Evolutionary conservation across 2,888 invertebrate species (phyloP).

Genomic region (Amiota minor): DNA sequence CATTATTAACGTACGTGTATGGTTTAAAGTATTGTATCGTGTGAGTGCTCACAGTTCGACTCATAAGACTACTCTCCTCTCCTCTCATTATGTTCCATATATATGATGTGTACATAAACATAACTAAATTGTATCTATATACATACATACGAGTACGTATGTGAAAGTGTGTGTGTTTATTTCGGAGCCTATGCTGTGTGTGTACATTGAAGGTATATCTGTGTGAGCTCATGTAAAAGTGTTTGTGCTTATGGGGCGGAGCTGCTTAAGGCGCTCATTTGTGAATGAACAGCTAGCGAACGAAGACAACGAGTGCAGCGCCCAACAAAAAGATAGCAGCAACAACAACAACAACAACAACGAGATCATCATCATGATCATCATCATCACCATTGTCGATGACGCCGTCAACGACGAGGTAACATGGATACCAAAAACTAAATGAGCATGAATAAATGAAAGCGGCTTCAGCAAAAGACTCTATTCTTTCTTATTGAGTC

Average conservation of each 20-base stretch:
- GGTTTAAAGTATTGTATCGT: conserved; percentile 12
- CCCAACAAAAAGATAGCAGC: conserved; percentile 48
- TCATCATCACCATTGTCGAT: conserved; percentile 30
- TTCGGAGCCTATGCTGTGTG: conserved; percentile 26
- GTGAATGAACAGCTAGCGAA: conserved; percentile 67
- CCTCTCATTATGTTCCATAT: conserved; percentile 19
- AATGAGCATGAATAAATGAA: conserved; percentile 67
- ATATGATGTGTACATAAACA: conserved; percentile 19
- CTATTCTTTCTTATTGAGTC: neutral
- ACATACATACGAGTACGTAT: conserved; percentile 47
- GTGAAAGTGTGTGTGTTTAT: conserved; percentile 41
- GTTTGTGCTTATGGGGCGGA: conserved; percentile 66
- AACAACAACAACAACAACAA: conserved; percentile 29
- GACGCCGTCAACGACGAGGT: conserved; percentile 33
- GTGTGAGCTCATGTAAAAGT: conserved; percentile 37
- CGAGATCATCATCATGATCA: neutral
- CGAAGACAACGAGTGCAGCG: conserved; percentile 44
- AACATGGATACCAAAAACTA: conserved; percentile 51
- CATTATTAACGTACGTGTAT: neutral
- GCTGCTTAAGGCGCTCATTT: conserved; percentile 70
- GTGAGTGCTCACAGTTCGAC: conserved; percentile 14
- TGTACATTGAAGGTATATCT: conserved; percentile 37
- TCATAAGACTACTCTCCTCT: conserved; percentile 30
- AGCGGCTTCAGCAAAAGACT: conserved; percentile 35
- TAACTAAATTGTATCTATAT: conserved; percentile 37